A percentile compares a stretch with the other conserved stretches of the same genome.
Conservation (phyloP, 2,888 invertebrate genomes). For the Caenorhabditis macrosperma region DNA sequence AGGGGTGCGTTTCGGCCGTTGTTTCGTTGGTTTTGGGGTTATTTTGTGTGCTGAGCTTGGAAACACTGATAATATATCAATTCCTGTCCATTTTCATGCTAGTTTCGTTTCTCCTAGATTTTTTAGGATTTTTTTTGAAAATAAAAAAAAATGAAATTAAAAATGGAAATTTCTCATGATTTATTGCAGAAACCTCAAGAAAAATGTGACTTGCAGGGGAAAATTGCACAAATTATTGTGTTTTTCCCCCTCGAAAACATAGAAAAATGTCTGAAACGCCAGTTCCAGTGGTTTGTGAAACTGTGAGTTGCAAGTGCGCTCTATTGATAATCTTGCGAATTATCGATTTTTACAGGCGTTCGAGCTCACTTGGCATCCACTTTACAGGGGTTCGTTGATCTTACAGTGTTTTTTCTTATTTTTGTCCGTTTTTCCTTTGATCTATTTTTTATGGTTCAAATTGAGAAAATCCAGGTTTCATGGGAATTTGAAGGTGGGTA, state of each 20-base stretch:
- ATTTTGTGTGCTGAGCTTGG: no score
- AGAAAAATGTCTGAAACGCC: no score
- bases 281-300: neutral
- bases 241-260: no score
- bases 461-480: slow-evolving; percentile 3
- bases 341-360: neutral
- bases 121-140: neutral
- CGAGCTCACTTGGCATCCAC: neutral
- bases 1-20: no score
- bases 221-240: no score
- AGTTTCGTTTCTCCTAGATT: neutral
- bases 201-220: no score
- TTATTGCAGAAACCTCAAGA: neutral
- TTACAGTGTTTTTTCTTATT: neutral
- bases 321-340: neutral
- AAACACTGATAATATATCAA: no score
- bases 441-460: slow-evolving; percentile 11
- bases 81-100: no score
- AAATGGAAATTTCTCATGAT: neutral
- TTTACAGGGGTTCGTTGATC: slow-evolving; percentile 5
- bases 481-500: slow-evolving; percentile 27
- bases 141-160: no score
- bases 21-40: no score
- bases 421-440: neutral
- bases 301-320: neutral